phyloP scores from a whole-genome alignment of 2,888 invertebrate genomes.

The Furcula furcula region DNA sequence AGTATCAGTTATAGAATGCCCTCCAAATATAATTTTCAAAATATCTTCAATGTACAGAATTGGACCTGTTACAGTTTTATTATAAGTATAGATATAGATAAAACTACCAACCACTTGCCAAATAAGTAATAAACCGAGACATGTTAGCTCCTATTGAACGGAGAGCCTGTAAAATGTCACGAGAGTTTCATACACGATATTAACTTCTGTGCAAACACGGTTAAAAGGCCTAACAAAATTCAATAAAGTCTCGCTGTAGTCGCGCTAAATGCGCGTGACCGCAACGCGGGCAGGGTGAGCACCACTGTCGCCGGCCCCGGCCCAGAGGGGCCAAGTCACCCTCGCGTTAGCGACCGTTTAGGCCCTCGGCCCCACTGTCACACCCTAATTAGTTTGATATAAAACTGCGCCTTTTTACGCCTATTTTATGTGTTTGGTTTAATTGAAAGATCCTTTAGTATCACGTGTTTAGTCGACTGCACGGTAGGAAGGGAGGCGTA shows the following conservation, averaged over 20 bases:
- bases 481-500: conserved; percentile 28
- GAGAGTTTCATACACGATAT: not conserved
- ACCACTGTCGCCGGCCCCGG: conserved; percentile 28
- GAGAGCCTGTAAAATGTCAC: too few species aligned
- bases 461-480: conserved; percentile 37
- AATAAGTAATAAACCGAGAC: too few species aligned
- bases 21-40: too few species aligned
- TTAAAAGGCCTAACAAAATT: conserved; percentile 23
- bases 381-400: conserved; percentile 71
- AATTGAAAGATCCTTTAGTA: conserved; percentile 50
- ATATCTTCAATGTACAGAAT: too few species aligned
- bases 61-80: too few species aligned
- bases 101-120: too few species aligned
- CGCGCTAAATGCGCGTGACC: conserved; percentile 51
- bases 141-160: too few species aligned
- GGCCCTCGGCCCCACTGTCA: conserved; percentile 44
- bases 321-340: not conserved
- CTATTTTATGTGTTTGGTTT: conserved; percentile 57
- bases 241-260: conserved; percentile 41
- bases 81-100: too few species aligned
- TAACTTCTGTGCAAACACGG: not conserved
- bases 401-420: conserved; percentile 62
- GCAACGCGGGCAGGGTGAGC: conserved; percentile 40
- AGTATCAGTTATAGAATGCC: too few species aligned
- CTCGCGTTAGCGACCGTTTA: conserved; percentile 44